These are phyloP conservation scores for Stigmatopora nigra DNA, from an alignment of 2,113 vertebrate genomes.

Conservation along the genomic window DNA sequence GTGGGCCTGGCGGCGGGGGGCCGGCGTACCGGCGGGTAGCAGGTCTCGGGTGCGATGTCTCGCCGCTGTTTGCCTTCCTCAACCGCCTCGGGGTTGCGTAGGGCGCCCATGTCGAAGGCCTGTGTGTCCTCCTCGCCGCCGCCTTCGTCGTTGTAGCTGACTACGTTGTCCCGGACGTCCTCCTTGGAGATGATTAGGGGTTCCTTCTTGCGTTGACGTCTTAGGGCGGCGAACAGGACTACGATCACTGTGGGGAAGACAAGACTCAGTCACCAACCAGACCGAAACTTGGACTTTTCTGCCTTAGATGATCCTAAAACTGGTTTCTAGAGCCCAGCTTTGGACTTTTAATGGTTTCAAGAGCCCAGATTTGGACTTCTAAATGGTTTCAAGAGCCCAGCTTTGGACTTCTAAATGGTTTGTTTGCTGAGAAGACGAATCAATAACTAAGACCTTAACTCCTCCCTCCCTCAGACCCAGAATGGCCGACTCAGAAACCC, in stretches of 20 bases:
- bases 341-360: too few relatives aligned
- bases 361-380: too few relatives aligned
- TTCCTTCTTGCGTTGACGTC: conserved; percentile 88
- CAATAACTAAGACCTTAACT: too few relatives aligned
- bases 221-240: conserved; percentile 86
- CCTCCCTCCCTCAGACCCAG: too few relatives aligned
- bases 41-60: conserved; percentile 86
- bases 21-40: conserved; percentile 75
- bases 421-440: too few relatives aligned
- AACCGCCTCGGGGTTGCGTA: conserved; percentile 89
- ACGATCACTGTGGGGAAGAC: conserved; percentile 76
- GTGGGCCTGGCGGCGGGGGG: conserved; percentile 67
- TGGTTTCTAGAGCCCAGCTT: too few relatives aligned
- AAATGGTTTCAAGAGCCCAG: too few relatives aligned
- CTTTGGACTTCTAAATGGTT: too few relatives aligned
- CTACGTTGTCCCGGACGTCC: conserved; percentile 94
- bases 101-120: conserved; percentile 91
- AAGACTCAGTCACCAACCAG: background rate
- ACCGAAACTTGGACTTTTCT: too few relatives aligned
- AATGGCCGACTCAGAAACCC: too few relatives aligned
- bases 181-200: conserved; percentile 97
- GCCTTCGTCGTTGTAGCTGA: conserved; percentile 95
- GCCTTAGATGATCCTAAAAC: too few relatives aligned
- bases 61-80: conserved; percentile 85
- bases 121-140: conserved; percentile 97